phyloP scores from a whole-genome alignment of 2,797 vertebrate genomes.

The Tarsius wallacei region DNA sequence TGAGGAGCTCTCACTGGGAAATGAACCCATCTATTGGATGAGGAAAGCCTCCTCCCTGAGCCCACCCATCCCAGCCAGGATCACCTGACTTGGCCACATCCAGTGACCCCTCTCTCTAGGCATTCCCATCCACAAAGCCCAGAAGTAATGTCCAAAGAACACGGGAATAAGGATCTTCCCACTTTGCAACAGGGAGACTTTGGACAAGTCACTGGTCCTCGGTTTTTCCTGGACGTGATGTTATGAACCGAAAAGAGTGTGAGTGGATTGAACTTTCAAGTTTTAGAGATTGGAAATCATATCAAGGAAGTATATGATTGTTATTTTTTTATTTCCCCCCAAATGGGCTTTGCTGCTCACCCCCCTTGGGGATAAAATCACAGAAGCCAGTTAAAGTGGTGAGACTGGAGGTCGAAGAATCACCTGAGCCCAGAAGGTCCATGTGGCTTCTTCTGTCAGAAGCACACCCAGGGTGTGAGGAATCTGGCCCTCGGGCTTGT shows the following conservation, averaged over 20 bases:
- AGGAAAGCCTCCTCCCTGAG: background rate
- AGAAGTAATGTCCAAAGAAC: background rate
- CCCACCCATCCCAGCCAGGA: background rate
- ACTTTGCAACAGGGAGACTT: background rate
- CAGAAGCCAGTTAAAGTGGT: fast-evolving
- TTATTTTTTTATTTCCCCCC: background rate
- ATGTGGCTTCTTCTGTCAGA: fast-evolving
- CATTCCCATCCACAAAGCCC: background rate
- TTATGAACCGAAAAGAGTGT: background rate
- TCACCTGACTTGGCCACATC: background rate
- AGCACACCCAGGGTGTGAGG: fast-evolving
- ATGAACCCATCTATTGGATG: background rate
- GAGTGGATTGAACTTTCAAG: background rate
- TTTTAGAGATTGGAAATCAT: background rate
- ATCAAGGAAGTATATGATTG: background rate
- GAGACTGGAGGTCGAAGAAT: too few species aligned
- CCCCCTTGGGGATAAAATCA: background rate
- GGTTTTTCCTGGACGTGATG: background rate
- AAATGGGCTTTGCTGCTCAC: background rate
- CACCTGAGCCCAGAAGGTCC: too few species aligned
- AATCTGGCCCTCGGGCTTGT: background rate
- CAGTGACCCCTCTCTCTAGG: background rate
- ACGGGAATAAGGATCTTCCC: background rate
- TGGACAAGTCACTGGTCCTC: background rate
- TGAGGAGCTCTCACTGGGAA: background rate